phyloP scores from a whole-genome alignment of 2,888 invertebrate genomes.

The Scaptomyza reducta region DNA sequence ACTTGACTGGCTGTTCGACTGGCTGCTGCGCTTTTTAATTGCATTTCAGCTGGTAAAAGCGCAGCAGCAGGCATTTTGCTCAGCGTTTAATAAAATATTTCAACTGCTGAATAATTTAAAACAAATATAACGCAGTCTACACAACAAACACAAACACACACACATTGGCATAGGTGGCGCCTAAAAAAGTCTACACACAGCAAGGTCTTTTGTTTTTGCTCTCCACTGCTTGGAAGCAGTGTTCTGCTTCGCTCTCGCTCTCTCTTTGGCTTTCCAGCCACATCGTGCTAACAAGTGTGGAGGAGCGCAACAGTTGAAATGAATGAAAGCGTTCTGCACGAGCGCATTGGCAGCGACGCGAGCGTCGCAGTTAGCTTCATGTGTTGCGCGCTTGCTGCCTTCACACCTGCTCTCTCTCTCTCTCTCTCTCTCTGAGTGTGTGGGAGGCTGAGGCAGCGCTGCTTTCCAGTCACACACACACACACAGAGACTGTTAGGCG shows the following conservation, averaged over 20 bases:
- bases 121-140: conserved; percentile 78
- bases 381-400: conserved; percentile 63
- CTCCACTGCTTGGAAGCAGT: conserved; percentile 41
- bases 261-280: conserved; percentile 38
- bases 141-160: conserved; percentile 18
- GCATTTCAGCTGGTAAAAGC: conserved; percentile 72
- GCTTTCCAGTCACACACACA: conserved; percentile 8
- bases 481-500: conserved; percentile 15
- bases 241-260: background rate
- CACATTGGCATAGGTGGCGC: conserved; percentile 29
- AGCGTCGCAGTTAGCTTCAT: conserved; percentile 51
- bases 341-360: conserved; percentile 23
- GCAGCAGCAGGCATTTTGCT: conserved; percentile 53
- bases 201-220: conserved; percentile 9
- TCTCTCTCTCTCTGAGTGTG: background rate
- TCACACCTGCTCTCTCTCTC: conserved; percentile 44
- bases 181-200: conserved; percentile 44
- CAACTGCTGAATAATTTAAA: conserved; percentile 67
- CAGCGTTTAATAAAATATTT: conserved; percentile 62
- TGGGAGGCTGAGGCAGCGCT: conserved; percentile 21
- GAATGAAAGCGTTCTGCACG: conserved; percentile 63
- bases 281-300: conserved; percentile 80
- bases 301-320: conserved; percentile 82
- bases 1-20: conserved; percentile 3
- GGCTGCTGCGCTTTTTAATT: conserved; percentile 68